Evolutionary conservation across 1,140 invertebrate genomes (phyloP).

Genomic region (Bursaphelenchus mucronatus): DNA sequence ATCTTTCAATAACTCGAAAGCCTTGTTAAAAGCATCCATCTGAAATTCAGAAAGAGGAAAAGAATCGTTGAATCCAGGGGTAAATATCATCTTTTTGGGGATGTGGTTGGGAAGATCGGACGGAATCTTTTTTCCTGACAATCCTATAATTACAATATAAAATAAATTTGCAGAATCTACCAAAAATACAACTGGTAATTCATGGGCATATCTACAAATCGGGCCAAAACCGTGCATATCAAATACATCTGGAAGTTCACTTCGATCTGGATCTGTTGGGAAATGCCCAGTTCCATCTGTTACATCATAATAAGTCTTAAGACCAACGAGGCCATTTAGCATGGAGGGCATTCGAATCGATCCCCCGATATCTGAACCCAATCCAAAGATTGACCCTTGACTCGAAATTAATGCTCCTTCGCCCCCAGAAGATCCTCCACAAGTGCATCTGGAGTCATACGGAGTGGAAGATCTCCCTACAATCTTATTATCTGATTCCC

Average conservation of each 20-base stretch:
- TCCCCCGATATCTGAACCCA: constrained; percentile 91
- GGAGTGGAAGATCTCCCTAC: constrained; percentile 68
- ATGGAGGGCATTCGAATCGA: constrained; percentile 88
- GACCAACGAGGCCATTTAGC: constrained; percentile 91
- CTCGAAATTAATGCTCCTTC: constrained; percentile 56
- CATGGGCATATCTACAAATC: constrained; percentile 80
- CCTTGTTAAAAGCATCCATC: no score
- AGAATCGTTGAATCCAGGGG: no score
- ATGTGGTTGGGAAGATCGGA: no score
- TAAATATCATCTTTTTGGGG: no score
- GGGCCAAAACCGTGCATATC: constrained; percentile 70
- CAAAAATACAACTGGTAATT: constrained; percentile 60
- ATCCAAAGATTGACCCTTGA: constrained; percentile 70
- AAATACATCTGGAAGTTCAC: background rate
- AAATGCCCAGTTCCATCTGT: constrained; percentile 36
- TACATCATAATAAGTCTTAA: constrained; percentile 70
- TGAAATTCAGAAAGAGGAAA: no score
- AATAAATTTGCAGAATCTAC: no score
- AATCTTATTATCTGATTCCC: no score
- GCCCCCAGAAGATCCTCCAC: constrained; percentile 67
- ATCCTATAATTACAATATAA: no score
- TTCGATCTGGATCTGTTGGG: constrained; percentile 21
- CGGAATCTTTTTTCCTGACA: no score
- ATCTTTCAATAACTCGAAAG: no score
- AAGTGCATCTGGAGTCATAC: constrained; percentile 77